Evolutionary conservation across 35 echinoderm and acorn worm genomes (phyloP).

Genomic region (Lytechinus pictus): DNA sequence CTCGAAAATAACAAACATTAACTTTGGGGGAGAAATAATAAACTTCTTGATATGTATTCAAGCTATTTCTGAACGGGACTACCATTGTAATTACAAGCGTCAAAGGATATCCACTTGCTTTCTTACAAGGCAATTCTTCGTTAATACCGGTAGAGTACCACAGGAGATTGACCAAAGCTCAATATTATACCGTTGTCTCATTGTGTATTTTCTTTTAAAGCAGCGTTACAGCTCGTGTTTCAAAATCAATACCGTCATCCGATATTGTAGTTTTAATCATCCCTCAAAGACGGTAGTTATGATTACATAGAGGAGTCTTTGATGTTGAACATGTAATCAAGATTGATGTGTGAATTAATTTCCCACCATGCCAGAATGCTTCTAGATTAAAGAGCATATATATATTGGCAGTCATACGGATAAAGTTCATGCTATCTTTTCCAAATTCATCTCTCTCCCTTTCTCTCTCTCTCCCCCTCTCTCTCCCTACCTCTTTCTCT

Average conservation of each 20-base stretch:
- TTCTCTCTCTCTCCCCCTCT: neutral
- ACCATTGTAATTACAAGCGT: too few relatives aligned
- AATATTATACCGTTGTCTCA: neutral
- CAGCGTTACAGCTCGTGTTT: neutral
- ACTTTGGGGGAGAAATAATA: too few relatives aligned
- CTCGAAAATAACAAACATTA: too few relatives aligned
- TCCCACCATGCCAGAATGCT: neutral
- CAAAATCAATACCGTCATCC: neutral
- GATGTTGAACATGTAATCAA: neutral
- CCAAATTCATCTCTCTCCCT: neutral
- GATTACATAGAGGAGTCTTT: neutral
- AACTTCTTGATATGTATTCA: too few relatives aligned
- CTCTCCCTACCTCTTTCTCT: neutral
- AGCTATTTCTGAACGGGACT: too few relatives aligned
- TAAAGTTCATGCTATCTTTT: too few relatives aligned
- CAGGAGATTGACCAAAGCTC: neutral
- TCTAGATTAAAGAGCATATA: neutral
- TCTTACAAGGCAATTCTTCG: too few relatives aligned
- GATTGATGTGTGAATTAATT: neutral
- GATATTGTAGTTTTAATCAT: neutral
- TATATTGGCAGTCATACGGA: neutral
- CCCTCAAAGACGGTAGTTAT: neutral
- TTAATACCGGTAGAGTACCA: too few relatives aligned
- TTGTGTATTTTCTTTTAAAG: neutral
- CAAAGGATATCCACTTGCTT: too few relatives aligned